These are phyloP conservation scores for Hippopotamus amphibius DNA, from an alignment of 2,113 vertebrate species.

Conservation along the genomic window DNA sequence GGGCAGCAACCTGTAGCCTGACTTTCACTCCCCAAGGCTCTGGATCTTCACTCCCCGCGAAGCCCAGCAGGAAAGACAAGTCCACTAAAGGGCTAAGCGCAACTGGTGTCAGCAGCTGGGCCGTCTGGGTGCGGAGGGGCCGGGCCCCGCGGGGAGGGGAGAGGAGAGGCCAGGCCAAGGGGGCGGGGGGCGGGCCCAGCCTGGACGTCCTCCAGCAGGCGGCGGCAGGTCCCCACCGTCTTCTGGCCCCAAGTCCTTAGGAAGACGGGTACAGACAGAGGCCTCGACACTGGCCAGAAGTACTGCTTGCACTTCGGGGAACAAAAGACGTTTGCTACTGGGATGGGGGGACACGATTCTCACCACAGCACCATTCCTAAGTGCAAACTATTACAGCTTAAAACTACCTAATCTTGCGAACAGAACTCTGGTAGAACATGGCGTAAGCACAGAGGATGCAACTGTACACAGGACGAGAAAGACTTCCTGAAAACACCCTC, in stretches of 20 bases:
- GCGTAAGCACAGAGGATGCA: not conserved
- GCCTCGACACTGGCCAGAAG: not conserved
- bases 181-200: not conserved
- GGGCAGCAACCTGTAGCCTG: rapidly evolving
- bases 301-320: not conserved
- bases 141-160: rapidly evolving
- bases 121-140: not conserved
- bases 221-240: too few relatives aligned
- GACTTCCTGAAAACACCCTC: rapidly evolving
- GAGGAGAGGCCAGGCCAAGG: not conserved
- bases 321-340: not conserved
- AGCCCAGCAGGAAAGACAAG: not conserved
- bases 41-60: not conserved
- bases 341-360: not conserved
- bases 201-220: not conserved
- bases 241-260: not conserved
- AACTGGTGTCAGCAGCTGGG: rapidly evolving
- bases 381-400: not conserved
- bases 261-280: rapidly evolving
- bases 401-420: too few relatives aligned
- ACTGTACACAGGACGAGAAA: not conserved
- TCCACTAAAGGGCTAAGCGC: rapidly evolving
- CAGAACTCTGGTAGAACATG: not conserved
- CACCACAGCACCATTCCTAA: not conserved
- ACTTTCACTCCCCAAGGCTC: not conserved